Percentiles rank a stretch among this genome's conserved stretches.
These are phyloP conservation scores for Limnephilus lunatus DNA, from an alignment of 2,888 invertebrate genomes.

Conservation along the genomic window DNA sequence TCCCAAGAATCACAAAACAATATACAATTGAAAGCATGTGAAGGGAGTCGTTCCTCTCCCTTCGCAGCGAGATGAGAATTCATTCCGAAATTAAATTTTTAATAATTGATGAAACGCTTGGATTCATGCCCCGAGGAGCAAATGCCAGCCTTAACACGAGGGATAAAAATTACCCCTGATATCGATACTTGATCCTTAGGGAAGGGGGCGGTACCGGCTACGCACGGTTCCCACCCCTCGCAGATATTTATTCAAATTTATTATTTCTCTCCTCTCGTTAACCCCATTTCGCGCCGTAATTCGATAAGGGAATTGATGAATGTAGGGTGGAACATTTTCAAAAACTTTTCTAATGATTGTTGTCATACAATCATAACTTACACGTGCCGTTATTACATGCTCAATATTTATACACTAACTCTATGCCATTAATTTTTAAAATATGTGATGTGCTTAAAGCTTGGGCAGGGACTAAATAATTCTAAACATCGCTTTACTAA, in stretches of 20 bases:
- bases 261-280: constrained; percentile 53
- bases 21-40: not conserved
- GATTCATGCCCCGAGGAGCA: constrained; percentile 39
- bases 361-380: not conserved
- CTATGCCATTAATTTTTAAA: not conserved
- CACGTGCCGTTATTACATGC: not conserved
- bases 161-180: constrained; percentile 63
- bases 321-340: constrained; percentile 47
- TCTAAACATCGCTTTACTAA: not conserved
- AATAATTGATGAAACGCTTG: constrained; percentile 65
- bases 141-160: constrained; percentile 58
- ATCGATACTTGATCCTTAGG: constrained; percentile 59
- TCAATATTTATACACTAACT: not conserved
- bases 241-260: constrained; percentile 54
- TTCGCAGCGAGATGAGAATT: constrained; percentile 53
- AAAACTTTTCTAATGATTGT: constrained; percentile 42
- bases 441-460: not conserved
- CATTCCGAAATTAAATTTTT: constrained; percentile 65
- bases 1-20: not conserved
- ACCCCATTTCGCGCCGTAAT: constrained; percentile 51
- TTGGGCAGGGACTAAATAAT: not conserved
- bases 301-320: constrained; percentile 55
- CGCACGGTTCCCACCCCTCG: constrained; percentile 40
- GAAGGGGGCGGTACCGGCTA: not conserved
- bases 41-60: constrained; percentile 7